Evolutionary conservation across 1,140 invertebrate species (phyloP), one percentile per base, ranked within the genome.

Genomic region (Trachymyrmex septentrionalis): DNA sequence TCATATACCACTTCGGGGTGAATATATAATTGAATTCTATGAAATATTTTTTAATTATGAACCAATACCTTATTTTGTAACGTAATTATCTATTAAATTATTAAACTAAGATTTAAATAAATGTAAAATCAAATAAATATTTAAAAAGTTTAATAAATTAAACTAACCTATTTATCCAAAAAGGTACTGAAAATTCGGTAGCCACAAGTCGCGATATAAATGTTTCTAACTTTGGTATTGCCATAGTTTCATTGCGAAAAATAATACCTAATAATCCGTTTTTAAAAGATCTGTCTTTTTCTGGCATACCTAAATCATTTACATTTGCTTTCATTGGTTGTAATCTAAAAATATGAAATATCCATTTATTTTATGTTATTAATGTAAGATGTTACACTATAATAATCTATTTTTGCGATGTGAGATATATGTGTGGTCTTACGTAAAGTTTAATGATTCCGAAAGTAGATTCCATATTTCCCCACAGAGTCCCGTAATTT

Each of bases 271-370:
- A 73, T 67, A 86, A 44, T 86, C 91, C 92, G 10, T 48, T 6
- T 1, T 12, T 44, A 38, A 55, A 92, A 48, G 16, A 87, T 9
- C 63, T 85, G 21, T 89, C 88, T 2, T 21, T 0, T 0, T 14
- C 57, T 19, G 10, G 7, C 0, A 3, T 0, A 4, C 92, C 93
- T 10, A 92, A 66, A 9, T 14, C 24, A 0, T 5, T 16, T 6
- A 84, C 44, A 0, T 86, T 10, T 0, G n/a, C 12, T 14, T 72
- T 72, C 21, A 86, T 44, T 27, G 88, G 71, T 12, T 87, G 67
- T 12, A 93, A 75, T 53, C 92, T 92, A n/a, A 76, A 38, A 87
- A 21, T 24, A 63, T 78, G 16, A 86, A 63, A 71, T 77, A 87
- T 34, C 75, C 7, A 86, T 88, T 81, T 72, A 38, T 38, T 38